Evolutionary conservation across 2,888 invertebrate species (phyloP).

Genomic region (Megalurothrips usitatus): DNA sequence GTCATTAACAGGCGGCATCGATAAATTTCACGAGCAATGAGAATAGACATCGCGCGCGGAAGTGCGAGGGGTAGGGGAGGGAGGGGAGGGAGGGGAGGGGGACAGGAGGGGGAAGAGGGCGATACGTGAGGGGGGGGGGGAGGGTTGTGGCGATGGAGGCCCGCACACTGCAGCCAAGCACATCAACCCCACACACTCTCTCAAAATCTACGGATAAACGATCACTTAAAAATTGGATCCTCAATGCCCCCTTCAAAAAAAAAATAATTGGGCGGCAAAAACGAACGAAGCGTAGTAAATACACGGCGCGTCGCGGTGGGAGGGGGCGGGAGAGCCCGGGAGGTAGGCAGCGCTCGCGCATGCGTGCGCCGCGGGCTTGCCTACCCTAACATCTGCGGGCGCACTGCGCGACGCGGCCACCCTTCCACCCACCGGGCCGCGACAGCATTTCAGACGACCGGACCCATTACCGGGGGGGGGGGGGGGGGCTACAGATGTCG

Average conservation of each 20-base stretch:
- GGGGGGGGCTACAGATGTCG: background rate
- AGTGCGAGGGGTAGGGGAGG: background rate
- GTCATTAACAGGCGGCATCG: conserved; percentile 1
- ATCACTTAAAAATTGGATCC: too few species aligned
- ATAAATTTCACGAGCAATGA: conserved; percentile 1
- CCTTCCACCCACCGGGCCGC: too few species aligned
- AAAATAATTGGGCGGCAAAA: too few species aligned
- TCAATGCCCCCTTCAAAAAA: too few species aligned
- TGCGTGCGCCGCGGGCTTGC: background rate
- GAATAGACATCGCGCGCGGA: background rate
- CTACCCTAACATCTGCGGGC: background rate
- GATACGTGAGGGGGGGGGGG: background rate
- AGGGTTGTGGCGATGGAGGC: background rate
- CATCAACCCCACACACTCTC: too few species aligned
- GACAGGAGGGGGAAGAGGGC: background rate
- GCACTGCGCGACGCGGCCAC: background rate
- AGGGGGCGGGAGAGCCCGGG: background rate
- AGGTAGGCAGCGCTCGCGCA: background rate
- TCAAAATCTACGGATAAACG: too few species aligned
- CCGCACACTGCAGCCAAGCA: background rate
- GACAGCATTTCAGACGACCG: background rate
- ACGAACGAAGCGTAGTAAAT: too few species aligned
- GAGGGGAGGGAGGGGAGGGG: background rate
- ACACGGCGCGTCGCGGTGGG: too few species aligned
- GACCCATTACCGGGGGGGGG: background rate